Conservation (phyloP, 2,113 vertebrate genomes). For the Stegostoma tigrinum region DNA sequence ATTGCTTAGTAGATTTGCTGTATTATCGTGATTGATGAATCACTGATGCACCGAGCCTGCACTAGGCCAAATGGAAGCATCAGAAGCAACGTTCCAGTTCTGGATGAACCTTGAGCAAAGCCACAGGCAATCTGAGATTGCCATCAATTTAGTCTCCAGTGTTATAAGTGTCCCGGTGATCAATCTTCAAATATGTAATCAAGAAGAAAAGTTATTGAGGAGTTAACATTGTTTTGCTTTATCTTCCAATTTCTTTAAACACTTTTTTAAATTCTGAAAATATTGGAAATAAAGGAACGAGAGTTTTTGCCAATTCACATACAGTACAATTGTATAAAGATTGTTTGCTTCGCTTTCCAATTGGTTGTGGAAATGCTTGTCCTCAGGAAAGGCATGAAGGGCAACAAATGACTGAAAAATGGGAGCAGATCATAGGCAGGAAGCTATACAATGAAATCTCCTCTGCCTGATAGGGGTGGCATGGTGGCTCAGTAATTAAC, state of each 20-base stretch:
- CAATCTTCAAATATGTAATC: neutral
- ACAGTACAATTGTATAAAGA: neutral
- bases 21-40: no score
- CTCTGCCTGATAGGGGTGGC: neutral
- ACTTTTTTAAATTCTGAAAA: neutral
- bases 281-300: neutral
- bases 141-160: neutral
- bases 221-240: neutral
- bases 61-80: neutral
- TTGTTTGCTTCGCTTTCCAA: neutral
- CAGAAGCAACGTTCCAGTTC: neutral
- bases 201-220: neutral
- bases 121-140: neutral
- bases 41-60: neutral
- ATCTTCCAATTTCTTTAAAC: neutral
- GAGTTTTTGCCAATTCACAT: neutral
- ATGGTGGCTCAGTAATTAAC: neutral
- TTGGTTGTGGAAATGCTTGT: neutral
- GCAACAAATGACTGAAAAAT: no score
- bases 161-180: no score
- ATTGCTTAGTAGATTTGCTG: neutral
- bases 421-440: neutral
- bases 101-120: neutral
- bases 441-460: neutral
- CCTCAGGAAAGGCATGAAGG: neutral